Percentiles rank a stretch among this genome's conserved stretches.
These are phyloP conservation scores for Nemurella pictetii DNA, from an alignment of 2,888 invertebrate species.

Conservation along the genomic window DNA sequence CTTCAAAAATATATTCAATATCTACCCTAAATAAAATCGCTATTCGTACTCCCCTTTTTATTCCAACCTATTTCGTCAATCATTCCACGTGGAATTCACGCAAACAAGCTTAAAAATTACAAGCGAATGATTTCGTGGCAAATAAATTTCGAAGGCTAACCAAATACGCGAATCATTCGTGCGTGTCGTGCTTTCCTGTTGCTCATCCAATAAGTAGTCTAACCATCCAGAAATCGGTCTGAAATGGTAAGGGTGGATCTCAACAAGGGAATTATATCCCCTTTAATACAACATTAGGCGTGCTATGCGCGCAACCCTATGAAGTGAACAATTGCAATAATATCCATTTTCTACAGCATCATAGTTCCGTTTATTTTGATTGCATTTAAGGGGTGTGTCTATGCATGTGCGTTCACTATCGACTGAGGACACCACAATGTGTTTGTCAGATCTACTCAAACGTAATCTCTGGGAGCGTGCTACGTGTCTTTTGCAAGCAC, in stretches of 20 bases:
- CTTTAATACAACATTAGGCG: constrained; percentile 11
- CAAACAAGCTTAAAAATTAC: background rate
- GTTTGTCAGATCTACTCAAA: background rate
- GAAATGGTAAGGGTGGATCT: background rate
- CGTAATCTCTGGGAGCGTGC: background rate
- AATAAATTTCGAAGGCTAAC: background rate
- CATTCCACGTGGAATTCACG: background rate
- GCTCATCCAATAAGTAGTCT: constrained; percentile 18
- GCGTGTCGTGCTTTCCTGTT: background rate
- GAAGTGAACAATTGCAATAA: constrained; percentile 32
- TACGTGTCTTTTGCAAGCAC: background rate
- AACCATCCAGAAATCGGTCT: constrained; percentile 7
- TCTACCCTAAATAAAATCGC: background rate
- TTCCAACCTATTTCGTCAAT: background rate
- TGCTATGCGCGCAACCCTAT: background rate
- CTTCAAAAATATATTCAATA: background rate
- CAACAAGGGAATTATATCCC: constrained; percentile 22
- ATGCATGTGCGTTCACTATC: too few species aligned
- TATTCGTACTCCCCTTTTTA: background rate
- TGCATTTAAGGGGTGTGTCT: constrained; percentile 12
- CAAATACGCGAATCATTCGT: background rate
- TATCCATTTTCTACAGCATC: constrained; percentile 14
- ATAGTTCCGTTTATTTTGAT: constrained; percentile 23
- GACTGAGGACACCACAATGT: background rate
- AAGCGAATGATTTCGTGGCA: background rate